Evolutionary conservation across 1,140 invertebrate species (phyloP), one percentile per base, ranked within the genome.

Genomic region (Dreissena polymorpha): DNA sequence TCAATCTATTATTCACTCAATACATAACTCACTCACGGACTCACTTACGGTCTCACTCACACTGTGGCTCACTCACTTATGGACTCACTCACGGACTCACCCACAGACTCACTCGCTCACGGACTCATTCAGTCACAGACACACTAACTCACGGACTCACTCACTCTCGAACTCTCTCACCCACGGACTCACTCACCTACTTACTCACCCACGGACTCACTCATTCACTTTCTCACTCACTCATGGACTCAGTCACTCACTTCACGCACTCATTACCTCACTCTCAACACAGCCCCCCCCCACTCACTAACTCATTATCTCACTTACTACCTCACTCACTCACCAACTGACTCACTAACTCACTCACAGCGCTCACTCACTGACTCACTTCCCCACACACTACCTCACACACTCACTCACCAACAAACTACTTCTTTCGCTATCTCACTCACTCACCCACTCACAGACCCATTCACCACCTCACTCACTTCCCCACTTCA

Each of bases 31-130:
- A n/a, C n/a, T n/a, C n/a, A n/a, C n/a, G n/a, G n/a, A n/a, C n/a
- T n/a, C n/a, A 67, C 64, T 21, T 23, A 67, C 64, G 10, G 12
- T 14, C 64, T 21, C 64, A 67, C 64, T 21, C 64, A 67, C 64
- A 13, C 64, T 14, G 12, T 21, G 12, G 23, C 64, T 21, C 64
- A 67, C 64, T 21, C 64, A 67, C 64, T 21, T 23, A 67, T 23
- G 10, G 12, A 67, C 64, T 21, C 64, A 67, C 64, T 21, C 64
- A 27, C 18, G 10, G 12, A 21, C 64, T 21, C n/a, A n/a, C n/a
- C n/a, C n/a, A n/a, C n/a, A n/a, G 12, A 27, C 18, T 67, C 64
- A 67, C 64, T 21, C 64, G 21, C 64, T 13, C 64, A 21, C n/a
- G n/a, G n/a, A n/a, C n/a, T n/a, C n/a, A n/a, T n/a, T n/a, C n/a